phyloP scores from a whole-genome alignment of 2,797 vertebrate species.

The Oreonectes daqikongensis region DNA sequence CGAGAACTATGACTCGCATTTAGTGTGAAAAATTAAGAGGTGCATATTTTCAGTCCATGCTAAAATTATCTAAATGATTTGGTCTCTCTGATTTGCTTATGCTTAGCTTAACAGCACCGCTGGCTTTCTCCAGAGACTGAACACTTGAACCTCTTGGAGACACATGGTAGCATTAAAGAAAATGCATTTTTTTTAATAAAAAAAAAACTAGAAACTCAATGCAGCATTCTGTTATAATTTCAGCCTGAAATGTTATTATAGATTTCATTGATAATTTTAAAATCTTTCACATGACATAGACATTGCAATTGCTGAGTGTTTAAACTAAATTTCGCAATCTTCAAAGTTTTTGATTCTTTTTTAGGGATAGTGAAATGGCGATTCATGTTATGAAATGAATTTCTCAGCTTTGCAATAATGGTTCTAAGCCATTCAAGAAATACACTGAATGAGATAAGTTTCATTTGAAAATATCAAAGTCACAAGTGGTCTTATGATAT shows the following conservation, averaged over 20 bases:
- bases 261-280: no score
- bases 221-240: no score
- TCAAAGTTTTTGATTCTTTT: neutral
- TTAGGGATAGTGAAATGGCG: neutral
- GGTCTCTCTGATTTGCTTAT: neutral
- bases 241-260: no score
- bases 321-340: neutral
- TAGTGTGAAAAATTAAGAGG: neutral
- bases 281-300: neutral
- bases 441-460: neutral
- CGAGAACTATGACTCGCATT: neutral
- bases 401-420: neutral
- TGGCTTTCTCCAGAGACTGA: slow-evolving; percentile 26
- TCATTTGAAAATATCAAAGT: neutral
- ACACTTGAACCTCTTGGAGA: neutral
- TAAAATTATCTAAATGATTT: slow-evolving; percentile 9
- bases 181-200: no score
- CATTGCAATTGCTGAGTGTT: neutral
- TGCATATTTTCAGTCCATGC: slow-evolving; percentile 18
- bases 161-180: neutral
- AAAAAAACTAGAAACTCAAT: no score
- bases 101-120: neutral
- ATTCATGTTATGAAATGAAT: neutral
- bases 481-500: neutral
- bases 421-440: neutral